Percentiles rank a stretch among this genome's conserved stretches.
Conservation (phyloP, 2,797 vertebrate species). For the Melanogrammus aeglefinus region DNA sequence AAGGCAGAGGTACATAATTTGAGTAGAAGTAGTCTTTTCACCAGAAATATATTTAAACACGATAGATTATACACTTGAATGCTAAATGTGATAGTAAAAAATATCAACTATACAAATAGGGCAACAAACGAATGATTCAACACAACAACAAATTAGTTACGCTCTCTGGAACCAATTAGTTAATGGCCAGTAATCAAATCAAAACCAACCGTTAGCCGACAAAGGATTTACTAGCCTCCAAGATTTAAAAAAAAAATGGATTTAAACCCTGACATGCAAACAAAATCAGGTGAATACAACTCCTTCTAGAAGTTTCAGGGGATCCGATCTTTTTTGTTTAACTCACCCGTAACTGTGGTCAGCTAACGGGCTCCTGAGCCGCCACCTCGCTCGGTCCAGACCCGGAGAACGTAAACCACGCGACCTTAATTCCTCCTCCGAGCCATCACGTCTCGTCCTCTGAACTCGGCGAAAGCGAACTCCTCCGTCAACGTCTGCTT, state of each 20-base stretch:
- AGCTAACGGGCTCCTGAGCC: too few species aligned
- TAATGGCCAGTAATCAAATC: not conserved
- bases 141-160: not conserved
- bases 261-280: not conserved
- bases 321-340: not conserved
- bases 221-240: not conserved
- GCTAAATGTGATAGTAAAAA: too few species aligned
- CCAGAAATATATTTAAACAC: too few species aligned
- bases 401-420: constrained; percentile 31
- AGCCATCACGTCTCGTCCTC: constrained; percentile 56
- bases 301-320: not conserved
- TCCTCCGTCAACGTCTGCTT: constrained; percentile 33
- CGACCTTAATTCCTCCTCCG: constrained; percentile 62
- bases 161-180: not conserved
- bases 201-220: not conserved
- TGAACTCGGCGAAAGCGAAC: constrained; percentile 6
- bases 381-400: not conserved
- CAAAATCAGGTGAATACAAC: too few species aligned
- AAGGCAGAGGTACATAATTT: too few species aligned
- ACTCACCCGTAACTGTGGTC: not conserved
- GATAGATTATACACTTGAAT: too few species aligned
- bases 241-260: not conserved
- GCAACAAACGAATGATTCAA: not conserved
- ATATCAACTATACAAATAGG: not conserved
- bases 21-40: too few species aligned